Evolutionary conservation across 2,113 vertebrate genomes (phyloP).

Genomic region (Hippocampus abdominalis): DNA sequence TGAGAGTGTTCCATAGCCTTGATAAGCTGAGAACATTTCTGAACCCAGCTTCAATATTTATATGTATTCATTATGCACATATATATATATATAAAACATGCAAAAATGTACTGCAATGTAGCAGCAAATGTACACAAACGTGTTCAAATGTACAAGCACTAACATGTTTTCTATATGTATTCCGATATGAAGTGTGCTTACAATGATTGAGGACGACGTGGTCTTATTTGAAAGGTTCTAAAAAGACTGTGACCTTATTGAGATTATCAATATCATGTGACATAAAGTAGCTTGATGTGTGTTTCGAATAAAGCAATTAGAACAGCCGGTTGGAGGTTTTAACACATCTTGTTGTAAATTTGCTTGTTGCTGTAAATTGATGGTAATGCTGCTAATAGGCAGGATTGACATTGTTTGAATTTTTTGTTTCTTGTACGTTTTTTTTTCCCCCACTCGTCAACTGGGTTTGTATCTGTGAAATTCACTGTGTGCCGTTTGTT

Average conservation of each 20-base stretch:
- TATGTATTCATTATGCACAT: conserved; percentile 44
- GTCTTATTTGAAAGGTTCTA: conserved; percentile 48
- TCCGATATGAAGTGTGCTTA: conserved; percentile 67
- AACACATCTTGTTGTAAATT: conserved; percentile 1
- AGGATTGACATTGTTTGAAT: background rate
- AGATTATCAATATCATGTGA: conserved; percentile 63
- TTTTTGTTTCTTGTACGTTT: background rate
- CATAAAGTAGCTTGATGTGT: conserved; percentile 66
- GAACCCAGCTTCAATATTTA: conserved; percentile 55
- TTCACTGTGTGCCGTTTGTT: background rate
- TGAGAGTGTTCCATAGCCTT: conserved; percentile 46
- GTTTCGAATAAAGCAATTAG: conserved; percentile 72
- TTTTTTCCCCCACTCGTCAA: background rate
- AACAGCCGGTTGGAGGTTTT: conserved; percentile 48
- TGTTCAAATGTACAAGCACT: background rate
- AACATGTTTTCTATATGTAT: conserved; percentile 68
- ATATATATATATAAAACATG: conserved; percentile 60
- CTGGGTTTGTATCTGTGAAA: background rate
- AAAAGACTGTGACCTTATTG: conserved; percentile 39
- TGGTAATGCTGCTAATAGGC: background rate
- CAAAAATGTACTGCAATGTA: conserved; percentile 23
- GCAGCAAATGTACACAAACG: background rate
- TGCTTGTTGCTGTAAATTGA: background rate
- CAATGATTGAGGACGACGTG: conserved; percentile 32
- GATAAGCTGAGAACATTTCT: conserved; percentile 65